These are phyloP conservation scores for Uloborus plumipes DNA, from an alignment of 2,888 invertebrate species.

Conservation along the genomic window DNA sequence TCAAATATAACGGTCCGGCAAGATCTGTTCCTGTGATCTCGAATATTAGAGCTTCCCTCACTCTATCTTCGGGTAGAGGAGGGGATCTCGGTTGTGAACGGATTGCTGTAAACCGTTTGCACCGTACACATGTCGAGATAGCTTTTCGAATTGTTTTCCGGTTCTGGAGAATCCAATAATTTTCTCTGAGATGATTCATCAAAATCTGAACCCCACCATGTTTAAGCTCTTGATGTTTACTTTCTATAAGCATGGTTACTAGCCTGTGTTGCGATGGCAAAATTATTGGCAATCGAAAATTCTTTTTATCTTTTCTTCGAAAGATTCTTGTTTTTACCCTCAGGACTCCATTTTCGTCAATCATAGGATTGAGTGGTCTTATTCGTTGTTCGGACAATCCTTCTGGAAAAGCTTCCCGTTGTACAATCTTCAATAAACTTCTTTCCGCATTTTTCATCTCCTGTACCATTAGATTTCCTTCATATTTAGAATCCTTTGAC, in stretches of 20 bases:
- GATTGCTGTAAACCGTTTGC: not conserved
- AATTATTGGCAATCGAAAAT: not conserved
- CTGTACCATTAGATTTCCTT: not conserved
- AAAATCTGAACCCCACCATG: slow-evolving; percentile 4
- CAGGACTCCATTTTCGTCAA: not conserved
- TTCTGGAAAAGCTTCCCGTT: not conserved
- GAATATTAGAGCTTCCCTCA: not conserved
- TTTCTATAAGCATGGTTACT: not conserved
- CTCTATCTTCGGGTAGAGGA: not conserved
- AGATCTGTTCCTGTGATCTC: slow-evolving; percentile 1
- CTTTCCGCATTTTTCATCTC: not conserved
- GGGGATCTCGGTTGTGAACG: not conserved
- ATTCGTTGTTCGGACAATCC: not conserved
- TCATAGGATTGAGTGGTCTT: not conserved
- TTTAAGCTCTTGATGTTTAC: not conserved
- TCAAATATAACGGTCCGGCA: not conserved
- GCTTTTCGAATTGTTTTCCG: not conserved
- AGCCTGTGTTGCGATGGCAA: not conserved
- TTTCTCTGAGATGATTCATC: slow-evolving; percentile 1
- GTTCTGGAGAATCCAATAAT: not conserved
- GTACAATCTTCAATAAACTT: not conserved
- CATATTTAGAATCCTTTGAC: not conserved
- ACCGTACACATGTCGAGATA: not conserved
- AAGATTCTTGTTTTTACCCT: not conserved
- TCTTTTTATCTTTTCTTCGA: not conserved